phyloP scores from a whole-genome alignment of 2,888 invertebrate genomes.

The Aporophyla lueneburgensis region DNA sequence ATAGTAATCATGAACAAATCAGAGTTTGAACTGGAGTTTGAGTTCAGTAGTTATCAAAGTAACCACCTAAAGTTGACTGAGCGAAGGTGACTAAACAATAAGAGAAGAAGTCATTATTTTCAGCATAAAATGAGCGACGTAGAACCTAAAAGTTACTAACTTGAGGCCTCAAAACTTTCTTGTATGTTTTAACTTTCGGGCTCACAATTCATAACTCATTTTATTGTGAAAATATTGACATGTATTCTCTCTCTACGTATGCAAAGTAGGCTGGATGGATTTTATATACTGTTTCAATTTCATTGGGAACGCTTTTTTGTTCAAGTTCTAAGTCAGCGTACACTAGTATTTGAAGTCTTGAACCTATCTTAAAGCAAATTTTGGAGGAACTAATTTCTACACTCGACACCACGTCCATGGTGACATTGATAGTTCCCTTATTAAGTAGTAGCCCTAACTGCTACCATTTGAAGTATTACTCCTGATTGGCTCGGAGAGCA shows the following conservation, averaged over 20 bases:
- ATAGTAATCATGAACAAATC: too few relatives aligned
- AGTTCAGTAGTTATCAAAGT: not conserved
- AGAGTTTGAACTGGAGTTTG: too few relatives aligned
- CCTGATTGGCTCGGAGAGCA: too few relatives aligned
- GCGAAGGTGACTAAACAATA: not conserved
- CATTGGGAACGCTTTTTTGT: not conserved
- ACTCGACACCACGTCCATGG: not conserved
- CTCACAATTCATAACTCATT: constrained; percentile 19
- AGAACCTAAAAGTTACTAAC: constrained; percentile 6
- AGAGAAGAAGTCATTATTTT: constrained; percentile 11
- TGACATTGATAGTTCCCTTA: not conserved
- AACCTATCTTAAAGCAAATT: not conserved
- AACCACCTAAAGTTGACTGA: not conserved
- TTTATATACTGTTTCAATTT: not conserved
- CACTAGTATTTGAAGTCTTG: not conserved
- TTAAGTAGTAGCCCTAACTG: not conserved
- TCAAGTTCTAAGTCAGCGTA: too few relatives aligned
- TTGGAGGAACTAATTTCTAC: not conserved
- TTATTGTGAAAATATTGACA: constrained; percentile 27
- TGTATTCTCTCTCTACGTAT: not conserved
- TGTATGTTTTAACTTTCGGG: constrained; percentile 16
- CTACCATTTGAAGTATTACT: too few relatives aligned
- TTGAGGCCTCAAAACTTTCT: constrained; percentile 18
- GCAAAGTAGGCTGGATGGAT: not conserved
- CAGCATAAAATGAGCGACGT: not conserved